Base-by-base conservation (phyloP, 2,888 invertebrate genomes). In the Perizoma affinitatum region DNA sequence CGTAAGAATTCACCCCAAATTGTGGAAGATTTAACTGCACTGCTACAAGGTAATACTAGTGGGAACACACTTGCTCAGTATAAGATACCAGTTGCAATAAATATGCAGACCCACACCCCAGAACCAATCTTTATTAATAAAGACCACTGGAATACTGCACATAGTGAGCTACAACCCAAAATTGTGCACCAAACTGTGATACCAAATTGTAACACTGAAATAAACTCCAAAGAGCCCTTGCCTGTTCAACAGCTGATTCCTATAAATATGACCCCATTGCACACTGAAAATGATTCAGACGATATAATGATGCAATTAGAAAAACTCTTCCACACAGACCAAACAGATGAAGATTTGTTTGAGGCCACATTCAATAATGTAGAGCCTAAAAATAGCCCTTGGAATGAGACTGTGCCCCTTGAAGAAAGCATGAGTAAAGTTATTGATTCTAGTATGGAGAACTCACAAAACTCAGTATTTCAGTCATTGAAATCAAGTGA, bases 341-440 rank as follows among this genome's bases (percentile, higher is more conserved):
- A 80, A 34, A 84, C 83, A 75, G 89, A 90, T 70, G 90, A 91
- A 70, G 90, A 91, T 63, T 74, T 93, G 65, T 92, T 91, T 79
- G 86, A 88, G 63, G 79, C 80, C 46, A 75, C 80, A 35, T 68
- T 87, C 71, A 76, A 82, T 57, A 73, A 71, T 54, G 65, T 77
- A 56, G 80, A 82, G 57, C 6, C 38, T 7, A 61, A 54, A 49
- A 52, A 51, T 48, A 45, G 34, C 8, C 6, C 35, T 0, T 54
- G 44, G 48, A 58, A 61, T 52, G 44, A 45, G 9, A 7, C 49
- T 38, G 8, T 38, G 6, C 41, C 62, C 43, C 59, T 63, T 59
- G 77, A 82, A 60, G 76, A 77, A 40, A 70, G 55, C 40, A 56
- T 54, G 9, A 78, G 69, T 67, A 76, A 68, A 56, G 50, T 50